phyloP scores from a whole-genome alignment of 2,888 invertebrate species.

The Drosophila merina region DNA sequence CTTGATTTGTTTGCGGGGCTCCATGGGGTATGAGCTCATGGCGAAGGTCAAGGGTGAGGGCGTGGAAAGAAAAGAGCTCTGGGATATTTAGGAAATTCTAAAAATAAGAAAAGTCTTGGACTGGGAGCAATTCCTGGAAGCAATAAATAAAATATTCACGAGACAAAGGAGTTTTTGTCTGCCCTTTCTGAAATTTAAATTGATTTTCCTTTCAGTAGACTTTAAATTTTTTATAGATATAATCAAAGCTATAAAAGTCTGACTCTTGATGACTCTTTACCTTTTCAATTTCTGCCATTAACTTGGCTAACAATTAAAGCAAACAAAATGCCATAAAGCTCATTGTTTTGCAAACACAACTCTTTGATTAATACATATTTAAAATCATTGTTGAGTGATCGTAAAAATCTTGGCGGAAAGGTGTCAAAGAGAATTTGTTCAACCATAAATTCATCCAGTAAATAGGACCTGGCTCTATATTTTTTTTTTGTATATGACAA shows the following conservation, averaged over 20 bases:
- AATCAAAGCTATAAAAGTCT: too few relatives aligned
- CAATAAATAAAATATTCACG: slow-evolving; percentile 11
- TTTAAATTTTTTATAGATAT: too few relatives aligned
- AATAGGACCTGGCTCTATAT: slow-evolving; percentile 10
- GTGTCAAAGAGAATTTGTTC: slow-evolving; percentile 35
- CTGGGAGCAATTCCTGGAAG: background rate
- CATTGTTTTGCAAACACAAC: slow-evolving; percentile 16
- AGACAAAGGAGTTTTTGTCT: background rate
- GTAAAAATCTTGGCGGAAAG: slow-evolving; percentile 43
- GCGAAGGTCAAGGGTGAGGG: slow-evolving; percentile 9
- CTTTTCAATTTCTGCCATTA: background rate
- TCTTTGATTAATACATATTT: slow-evolving; percentile 39
- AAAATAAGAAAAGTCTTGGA: slow-evolving; percentile 1
- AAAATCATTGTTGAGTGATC: slow-evolving; percentile 50
- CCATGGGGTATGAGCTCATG: slow-evolving; percentile 27
- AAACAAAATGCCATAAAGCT: slow-evolving; percentile 10
- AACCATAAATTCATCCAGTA: slow-evolving; percentile 50
- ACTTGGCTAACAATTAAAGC: slow-evolving; percentile 6
- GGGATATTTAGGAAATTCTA: background rate
- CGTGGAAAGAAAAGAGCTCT: background rate
- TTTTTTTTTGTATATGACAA: slow-evolving; percentile 9
- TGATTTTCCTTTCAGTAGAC: too few relatives aligned
- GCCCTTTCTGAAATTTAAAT: too few relatives aligned
- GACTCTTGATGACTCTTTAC: too few relatives aligned
- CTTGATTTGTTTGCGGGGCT: slow-evolving; percentile 26